These are phyloP conservation scores for Sussaba pulchella DNA, from an alignment of 2,888 invertebrate species.

Conservation along the genomic window DNA sequence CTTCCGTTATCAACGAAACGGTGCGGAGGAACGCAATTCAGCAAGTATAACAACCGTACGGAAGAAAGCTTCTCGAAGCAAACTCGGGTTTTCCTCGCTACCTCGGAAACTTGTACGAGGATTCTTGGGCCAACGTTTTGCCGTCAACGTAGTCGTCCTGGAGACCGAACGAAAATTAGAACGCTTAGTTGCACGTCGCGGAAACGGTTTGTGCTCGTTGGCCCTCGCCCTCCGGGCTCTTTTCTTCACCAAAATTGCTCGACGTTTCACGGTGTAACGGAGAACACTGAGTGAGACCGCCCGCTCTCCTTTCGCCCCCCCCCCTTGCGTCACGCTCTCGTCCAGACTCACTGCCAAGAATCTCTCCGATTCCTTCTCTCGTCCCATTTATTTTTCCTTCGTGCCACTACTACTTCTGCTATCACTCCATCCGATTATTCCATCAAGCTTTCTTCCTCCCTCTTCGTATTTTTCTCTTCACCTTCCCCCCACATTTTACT, in stretches of 20 bases:
- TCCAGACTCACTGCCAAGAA: constrained; percentile 63
- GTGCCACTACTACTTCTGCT: constrained; percentile 41
- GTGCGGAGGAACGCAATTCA: neutral
- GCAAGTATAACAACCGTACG: constrained; percentile 46
- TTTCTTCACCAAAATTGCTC: constrained; percentile 67
- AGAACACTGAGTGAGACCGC: constrained; percentile 53
- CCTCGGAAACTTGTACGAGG: constrained; percentile 22
- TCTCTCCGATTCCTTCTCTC: constrained; percentile 69
- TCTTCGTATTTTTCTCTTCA: neutral
- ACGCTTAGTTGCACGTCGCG: constrained; percentile 67
- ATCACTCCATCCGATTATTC: constrained; percentile 21
- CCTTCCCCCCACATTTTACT: no score
- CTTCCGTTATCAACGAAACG: neutral
- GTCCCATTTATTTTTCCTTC: constrained; percentile 70
- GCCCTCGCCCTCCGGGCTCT: constrained; percentile 59
- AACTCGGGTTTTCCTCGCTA: constrained; percentile 26
- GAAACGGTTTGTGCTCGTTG: constrained; percentile 67
- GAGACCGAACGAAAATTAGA: constrained; percentile 68
- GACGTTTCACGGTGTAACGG: constrained; percentile 68
- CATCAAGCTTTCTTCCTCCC: neutral
- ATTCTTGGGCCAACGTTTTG: constrained; percentile 24
- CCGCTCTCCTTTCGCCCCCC: neutral
- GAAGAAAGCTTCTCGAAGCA: constrained; percentile 21
- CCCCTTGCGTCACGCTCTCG: constrained; percentile 55
- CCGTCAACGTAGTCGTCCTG: constrained; percentile 49